phyloP scores from a whole-genome alignment of 1,140 invertebrate species.

The Sinella curviseta region DNA sequence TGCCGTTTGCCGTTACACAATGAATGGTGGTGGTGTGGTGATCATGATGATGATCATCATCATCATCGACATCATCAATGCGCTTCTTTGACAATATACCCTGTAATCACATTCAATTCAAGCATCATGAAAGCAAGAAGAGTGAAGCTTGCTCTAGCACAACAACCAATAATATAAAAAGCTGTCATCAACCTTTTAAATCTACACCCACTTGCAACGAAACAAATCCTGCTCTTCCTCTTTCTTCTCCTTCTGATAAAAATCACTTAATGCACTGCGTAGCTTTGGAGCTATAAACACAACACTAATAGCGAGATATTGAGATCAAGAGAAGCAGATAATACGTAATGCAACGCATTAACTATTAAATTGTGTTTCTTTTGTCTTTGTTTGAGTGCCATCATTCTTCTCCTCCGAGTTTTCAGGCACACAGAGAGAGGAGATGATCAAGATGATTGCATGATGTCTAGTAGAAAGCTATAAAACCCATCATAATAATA shows the following conservation, averaged over 20 bases:
- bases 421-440: no score
- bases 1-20: neutral
- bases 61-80: neutral
- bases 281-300: neutral
- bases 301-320: neutral
- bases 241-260: constrained; percentile 7
- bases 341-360: no score
- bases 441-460: no score
- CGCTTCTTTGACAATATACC: no score
- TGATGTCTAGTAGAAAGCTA: neutral
- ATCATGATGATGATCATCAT: neutral
- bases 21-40: neutral
- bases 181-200: constrained; percentile 18
- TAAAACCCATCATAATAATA: neutral
- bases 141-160: neutral
- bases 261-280: neutral
- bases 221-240: neutral
- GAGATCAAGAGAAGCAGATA: neutral
- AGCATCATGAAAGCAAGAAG: neutral
- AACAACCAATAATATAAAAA: neutral
- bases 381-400: neutral
- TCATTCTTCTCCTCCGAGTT: no score
- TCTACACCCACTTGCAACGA: neutral
- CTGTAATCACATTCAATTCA: neutral
- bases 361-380: no score